Percentiles rank a stretch among this genome's conserved stretches.
These are phyloP conservation scores for Meiosimyza decipiens DNA, from an alignment of 2,888 invertebrate genomes.

Conservation along the genomic window DNA sequence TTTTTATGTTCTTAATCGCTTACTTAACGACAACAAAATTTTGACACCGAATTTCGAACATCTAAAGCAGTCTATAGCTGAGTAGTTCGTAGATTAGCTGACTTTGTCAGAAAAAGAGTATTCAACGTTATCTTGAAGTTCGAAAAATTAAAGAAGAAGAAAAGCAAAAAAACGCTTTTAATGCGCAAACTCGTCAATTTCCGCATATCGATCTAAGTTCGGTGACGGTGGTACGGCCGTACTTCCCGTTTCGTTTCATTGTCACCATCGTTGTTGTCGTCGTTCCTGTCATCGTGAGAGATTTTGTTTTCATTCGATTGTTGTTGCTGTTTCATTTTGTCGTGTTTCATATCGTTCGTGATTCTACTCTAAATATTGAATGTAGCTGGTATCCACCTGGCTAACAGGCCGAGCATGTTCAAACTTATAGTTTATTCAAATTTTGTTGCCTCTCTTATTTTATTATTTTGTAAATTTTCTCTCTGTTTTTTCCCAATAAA, in stretches of 20 bases:
- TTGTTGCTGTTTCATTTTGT: constrained; percentile 17
- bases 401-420: neutral
- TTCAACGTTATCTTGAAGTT: neutral
- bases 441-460: constrained; percentile 27
- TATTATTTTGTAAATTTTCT: constrained; percentile 15
- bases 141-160: neutral
- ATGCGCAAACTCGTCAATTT: constrained; percentile 53
- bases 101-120: neutral
- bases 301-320: constrained; percentile 10
- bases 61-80: no score
- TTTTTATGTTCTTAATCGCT: neutral
- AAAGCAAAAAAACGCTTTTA: constrained; percentile 45
- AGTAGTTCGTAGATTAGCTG: no score
- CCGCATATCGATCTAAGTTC: constrained; percentile 52
- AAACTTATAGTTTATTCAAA: constrained; percentile 36
- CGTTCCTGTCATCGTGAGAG: constrained; percentile 4
- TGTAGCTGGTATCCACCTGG: constrained; percentile 14
- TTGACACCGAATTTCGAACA: neutral
- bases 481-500: constrained; percentile 10
- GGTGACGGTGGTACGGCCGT: constrained; percentile 22
- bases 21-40: constrained; percentile 7
- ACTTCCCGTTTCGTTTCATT: constrained; percentile 10
- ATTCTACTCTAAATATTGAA: constrained; percentile 20
- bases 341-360: constrained; percentile 30
- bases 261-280: neutral